These are phyloP conservation scores for Drosophila ohnishii DNA, from an alignment of 1,140 invertebrate genomes.

Conservation along the genomic window DNA sequence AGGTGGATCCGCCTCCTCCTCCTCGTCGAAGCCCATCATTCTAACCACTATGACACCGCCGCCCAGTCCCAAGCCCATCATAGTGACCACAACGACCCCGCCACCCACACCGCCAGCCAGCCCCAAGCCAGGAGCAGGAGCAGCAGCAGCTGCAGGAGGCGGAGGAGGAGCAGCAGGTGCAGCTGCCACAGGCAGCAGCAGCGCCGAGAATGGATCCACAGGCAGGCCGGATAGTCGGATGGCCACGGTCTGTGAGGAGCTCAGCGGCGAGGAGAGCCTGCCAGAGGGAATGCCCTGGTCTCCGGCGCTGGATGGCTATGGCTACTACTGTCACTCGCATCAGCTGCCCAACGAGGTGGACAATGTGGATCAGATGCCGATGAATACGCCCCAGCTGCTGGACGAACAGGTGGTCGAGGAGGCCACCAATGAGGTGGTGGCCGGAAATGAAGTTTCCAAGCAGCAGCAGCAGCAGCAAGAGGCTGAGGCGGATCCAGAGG, in stretches of 20 bases:
- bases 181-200: neutral
- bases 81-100: conserved; percentile 15
- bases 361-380: conserved; percentile 17
- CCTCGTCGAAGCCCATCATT: conserved; percentile 69
- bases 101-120: conserved; percentile 9
- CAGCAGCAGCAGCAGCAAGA: conserved; percentile 64
- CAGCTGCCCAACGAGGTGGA: conserved; percentile 60
- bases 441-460: neutral
- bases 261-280: conserved; percentile 27
- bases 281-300: neutral
- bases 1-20: conserved; percentile 9
- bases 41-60: conserved; percentile 21
- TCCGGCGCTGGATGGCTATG: conserved; percentile 24
- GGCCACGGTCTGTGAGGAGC: conserved; percentile 75
- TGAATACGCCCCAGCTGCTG: conserved; percentile 52
- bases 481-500: conserved; percentile 57
- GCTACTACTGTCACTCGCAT: conserved; percentile 68
- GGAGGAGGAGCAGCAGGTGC: neutral
- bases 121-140: neutral
- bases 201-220: conserved; percentile 38
- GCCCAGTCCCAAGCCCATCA: conserved; percentile 12
- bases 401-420: conserved; percentile 22
- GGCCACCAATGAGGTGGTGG: neutral
- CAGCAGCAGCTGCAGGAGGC: too few species aligned
- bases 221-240: conserved; percentile 55